Evolutionary conservation across 2,888 invertebrate species (phyloP), one percentile per base, ranked within the genome.

Genomic region (Hesperia comma): DNA sequence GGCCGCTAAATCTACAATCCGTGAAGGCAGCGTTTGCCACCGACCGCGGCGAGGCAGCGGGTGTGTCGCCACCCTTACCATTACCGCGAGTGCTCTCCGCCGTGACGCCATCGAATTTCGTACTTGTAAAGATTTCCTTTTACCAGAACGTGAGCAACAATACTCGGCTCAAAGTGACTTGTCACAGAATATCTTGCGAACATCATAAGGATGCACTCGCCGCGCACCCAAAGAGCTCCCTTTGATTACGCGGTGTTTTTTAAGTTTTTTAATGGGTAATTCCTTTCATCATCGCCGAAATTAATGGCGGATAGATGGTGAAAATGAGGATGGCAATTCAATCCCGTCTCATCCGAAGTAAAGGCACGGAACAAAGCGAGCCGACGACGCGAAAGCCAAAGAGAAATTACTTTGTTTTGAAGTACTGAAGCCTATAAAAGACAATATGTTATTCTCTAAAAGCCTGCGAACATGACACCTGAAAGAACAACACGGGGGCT

Each of bases 91-190:
- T 64, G 70, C 73, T 71, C 72, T 71, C 66, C 61, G 60, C 43
- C 68, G 71, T 71, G 71, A 73, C 73, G 69, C 70, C 71, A 73
- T 73, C 73, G 73, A 72, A 72, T 73, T 70, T 67, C 61, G 69
- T 73, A 71, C 70, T 70, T 70, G 67, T 68, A 68, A 73, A 73
- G 72, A 72, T 61, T 69, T 70, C 68, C 67, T 61, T 67, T 67
- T 67, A 67, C 54, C 66, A 66, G 66, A 66, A 66, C 43, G 46
- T 33, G 33, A 51, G 66, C 70, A 64, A 68, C 70, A 69, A 69
- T 67, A 57, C 68, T 70, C 70, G 53, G 63, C 68, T 60, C 68
- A 70, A 69, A 72, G 62, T 63, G 62, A 66, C 54, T 60, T 58
- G 33, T 60, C 37, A 41, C 67, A 26, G 62, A 62, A 67, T 55